These are phyloP conservation scores for Eurytoma adleriae DNA, from an alignment of 2,888 invertebrate species.

Conservation along the genomic window DNA sequence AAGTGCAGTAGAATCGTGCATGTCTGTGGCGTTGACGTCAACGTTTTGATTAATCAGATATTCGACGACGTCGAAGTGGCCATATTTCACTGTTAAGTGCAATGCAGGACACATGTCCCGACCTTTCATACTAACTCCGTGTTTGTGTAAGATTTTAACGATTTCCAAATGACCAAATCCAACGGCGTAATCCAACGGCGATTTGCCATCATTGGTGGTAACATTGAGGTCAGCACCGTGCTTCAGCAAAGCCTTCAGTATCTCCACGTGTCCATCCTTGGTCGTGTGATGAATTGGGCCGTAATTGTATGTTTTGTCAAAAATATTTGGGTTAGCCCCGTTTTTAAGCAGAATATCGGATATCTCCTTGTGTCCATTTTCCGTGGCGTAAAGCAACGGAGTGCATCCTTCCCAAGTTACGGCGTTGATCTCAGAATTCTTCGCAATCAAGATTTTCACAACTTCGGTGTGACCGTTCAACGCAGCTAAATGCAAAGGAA, in stretches of 20 bases:
- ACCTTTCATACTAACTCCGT: conserved; percentile 2
- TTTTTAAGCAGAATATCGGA: conserved; percentile 31
- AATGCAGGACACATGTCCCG: background rate
- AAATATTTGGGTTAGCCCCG: background rate
- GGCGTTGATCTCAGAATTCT: conserved; percentile 7
- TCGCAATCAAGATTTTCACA: background rate
- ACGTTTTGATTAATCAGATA: conserved; percentile 44
- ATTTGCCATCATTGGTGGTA: background rate
- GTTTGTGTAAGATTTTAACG: conserved; percentile 16
- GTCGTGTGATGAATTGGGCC: conserved; percentile 31
- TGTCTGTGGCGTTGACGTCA: conserved; percentile 37
- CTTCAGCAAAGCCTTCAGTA: conserved; percentile 24
- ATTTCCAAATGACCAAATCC: conserved; percentile 22
- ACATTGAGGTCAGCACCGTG: conserved; percentile 47
- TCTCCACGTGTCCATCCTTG: conserved; percentile 9
- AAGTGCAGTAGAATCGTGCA: conserved; percentile 5
- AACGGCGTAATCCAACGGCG: conserved; percentile 38
- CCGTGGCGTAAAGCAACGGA: conserved; percentile 26
- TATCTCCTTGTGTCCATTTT: conserved; percentile 24
- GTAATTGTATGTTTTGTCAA: background rate
- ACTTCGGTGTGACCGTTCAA: conserved; percentile 6
- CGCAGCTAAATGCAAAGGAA: conserved; percentile 4
- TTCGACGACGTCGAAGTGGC: conserved; percentile 9
- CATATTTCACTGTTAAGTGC: background rate
- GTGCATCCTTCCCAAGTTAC: conserved; percentile 26